A percentile compares a stretch with the other conserved stretches of the same genome.
Conservation (phyloP, 2,888 invertebrate genomes). For the Griposia aprilina region DNA sequence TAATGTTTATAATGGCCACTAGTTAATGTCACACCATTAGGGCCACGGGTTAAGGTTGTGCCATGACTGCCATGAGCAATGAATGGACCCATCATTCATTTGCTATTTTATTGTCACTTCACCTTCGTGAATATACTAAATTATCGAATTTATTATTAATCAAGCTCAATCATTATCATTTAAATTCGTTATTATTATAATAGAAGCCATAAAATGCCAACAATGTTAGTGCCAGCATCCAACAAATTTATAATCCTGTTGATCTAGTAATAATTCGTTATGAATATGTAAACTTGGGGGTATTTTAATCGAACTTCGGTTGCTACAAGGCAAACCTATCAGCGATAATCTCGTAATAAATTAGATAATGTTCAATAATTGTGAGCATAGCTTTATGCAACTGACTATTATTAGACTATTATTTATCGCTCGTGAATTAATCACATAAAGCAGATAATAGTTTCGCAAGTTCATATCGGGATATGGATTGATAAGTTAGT, state of each 20-base stretch:
- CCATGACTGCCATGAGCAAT: slow-evolving; percentile 24
- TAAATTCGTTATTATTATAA: slow-evolving; percentile 32
- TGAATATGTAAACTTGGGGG: slow-evolving; percentile 63
- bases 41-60: slow-evolving; percentile 47
- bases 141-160: slow-evolving; percentile 23
- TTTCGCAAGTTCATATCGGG: slow-evolving; percentile 45
- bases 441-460: slow-evolving; percentile 32
- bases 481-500: slow-evolving; percentile 30
- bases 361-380: slow-evolving; percentile 64
- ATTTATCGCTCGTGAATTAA: slow-evolving; percentile 65
- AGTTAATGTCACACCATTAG: slow-evolving; percentile 49
- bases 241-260: slow-evolving; percentile 56
- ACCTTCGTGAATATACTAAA: slow-evolving; percentile 16
- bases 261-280: slow-evolving; percentile 57
- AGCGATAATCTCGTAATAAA: slow-evolving; percentile 70
- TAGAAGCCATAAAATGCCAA: slow-evolving; percentile 26
- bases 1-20: slow-evolving; percentile 24
- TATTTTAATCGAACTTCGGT: slow-evolving; percentile 74
- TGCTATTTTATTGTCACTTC: slow-evolving; percentile 22
- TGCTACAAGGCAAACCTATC: slow-evolving; percentile 78
- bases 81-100: slow-evolving; percentile 37
- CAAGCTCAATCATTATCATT: slow-evolving; percentile 20
- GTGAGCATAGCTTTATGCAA: slow-evolving; percentile 44
- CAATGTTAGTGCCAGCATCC: slow-evolving; percentile 51
- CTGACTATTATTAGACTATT: slow-evolving; percentile 49